Conservation (phyloP, 2,797 vertebrate species). For the Scyliorhinus canicula region DNA sequence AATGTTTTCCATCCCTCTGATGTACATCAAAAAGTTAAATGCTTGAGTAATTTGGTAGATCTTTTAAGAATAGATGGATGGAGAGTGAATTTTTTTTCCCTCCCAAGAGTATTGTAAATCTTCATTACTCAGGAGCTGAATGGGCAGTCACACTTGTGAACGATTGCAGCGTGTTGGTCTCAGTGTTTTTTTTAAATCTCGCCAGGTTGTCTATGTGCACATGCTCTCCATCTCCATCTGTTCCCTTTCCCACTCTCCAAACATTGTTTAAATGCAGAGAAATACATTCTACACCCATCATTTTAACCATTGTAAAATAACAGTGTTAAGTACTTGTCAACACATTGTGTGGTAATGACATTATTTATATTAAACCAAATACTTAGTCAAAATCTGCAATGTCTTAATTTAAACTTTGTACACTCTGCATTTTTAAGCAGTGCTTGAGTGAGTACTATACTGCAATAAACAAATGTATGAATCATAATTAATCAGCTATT, state of each 20-base stretch:
- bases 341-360: conserved; percentile 78
- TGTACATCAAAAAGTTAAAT: conserved; percentile 30
- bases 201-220: conserved; percentile 49
- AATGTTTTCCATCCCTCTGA: conserved; percentile 53
- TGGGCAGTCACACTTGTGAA: conserved; percentile 69
- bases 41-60: conserved; percentile 34
- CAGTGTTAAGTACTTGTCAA: conserved; percentile 75
- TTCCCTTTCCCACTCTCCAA: not conserved
- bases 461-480: conserved; percentile 65
- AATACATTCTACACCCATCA: conserved; percentile 69
- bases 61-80: conserved; percentile 46
- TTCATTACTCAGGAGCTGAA: conserved; percentile 74
- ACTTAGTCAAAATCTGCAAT: conserved; percentile 73
- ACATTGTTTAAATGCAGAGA: conserved; percentile 61
- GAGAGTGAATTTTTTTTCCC: conserved; percentile 56
- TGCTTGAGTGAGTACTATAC: conserved; percentile 75
- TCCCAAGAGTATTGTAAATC: conserved; percentile 72
- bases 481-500: conserved; percentile 73
- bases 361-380: conserved; percentile 89
- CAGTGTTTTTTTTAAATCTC: conserved; percentile 65
- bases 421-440: conserved; percentile 74
- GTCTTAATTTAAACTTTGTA: conserved; percentile 77
- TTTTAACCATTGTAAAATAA: conserved; percentile 74
- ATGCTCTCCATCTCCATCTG: not conserved
- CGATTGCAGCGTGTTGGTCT: conserved; percentile 59